phyloP scores from a whole-genome alignment of 1,140 invertebrate genomes.

The Pogonomyrmex californicus region DNA sequence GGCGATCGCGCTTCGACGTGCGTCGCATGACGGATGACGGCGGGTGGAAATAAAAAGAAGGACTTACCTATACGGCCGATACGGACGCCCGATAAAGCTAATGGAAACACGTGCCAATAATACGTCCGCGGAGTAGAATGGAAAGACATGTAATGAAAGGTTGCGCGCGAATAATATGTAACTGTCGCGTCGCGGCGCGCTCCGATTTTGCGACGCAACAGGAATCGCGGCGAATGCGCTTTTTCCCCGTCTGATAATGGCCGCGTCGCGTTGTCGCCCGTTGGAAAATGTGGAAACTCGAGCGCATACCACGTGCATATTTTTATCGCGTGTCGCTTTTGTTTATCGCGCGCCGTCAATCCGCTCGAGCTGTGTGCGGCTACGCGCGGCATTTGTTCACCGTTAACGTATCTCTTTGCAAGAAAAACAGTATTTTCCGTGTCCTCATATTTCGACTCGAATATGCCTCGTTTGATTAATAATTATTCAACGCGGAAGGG shows the following conservation, averaged over 20 bases:
- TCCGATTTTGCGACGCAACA: constrained; percentile 61
- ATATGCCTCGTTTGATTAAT: too few species aligned
- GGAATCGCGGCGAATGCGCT: constrained; percentile 47
- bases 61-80: constrained; percentile 61
- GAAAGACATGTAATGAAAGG: constrained; percentile 68
- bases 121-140: constrained; percentile 60
- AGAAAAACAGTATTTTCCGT: neutral
- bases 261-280: constrained; percentile 30
- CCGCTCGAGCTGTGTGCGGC: neutral
- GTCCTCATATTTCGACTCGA: neutral
- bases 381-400: neutral
- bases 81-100: constrained; percentile 70
- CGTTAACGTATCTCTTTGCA: neutral
- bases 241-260: constrained; percentile 51
- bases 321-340: constrained; percentile 51
- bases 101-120: constrained; percentile 77
- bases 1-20: constrained; percentile 62
- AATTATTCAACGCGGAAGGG: neutral
- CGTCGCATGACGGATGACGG: constrained; percentile 64
- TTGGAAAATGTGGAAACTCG: constrained; percentile 57
- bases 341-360: constrained; percentile 47
- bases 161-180: constrained; percentile 59
- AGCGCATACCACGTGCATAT: constrained; percentile 6
- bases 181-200: constrained; percentile 52
- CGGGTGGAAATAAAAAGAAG: constrained; percentile 54